These are phyloP conservation scores for Atherinomorus stipes DNA, from an alignment of 2,113 vertebrate species.

Conservation along the genomic window DNA sequence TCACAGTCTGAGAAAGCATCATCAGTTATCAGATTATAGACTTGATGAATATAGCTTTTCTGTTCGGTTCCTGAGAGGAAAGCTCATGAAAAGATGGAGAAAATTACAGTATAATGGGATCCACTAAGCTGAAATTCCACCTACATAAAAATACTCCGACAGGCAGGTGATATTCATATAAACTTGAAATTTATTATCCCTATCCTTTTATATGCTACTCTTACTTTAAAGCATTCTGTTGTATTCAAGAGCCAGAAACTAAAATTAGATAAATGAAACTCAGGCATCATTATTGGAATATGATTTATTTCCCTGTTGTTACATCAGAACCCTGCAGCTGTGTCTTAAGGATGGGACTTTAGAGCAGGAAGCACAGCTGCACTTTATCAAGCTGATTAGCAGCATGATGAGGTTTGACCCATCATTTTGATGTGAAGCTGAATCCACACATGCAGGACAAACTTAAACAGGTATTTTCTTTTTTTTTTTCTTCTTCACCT, in stretches of 20 bases:
- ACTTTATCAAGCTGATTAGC: conserved; percentile 24
- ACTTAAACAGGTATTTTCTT: not conserved
- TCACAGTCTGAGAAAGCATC: not conserved
- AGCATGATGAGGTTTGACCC: not conserved
- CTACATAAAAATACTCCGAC: not conserved
- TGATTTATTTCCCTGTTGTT: not conserved
- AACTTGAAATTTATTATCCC: not conserved
- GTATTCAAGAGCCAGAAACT: not conserved
- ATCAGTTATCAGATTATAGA: not conserved
- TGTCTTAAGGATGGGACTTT: not conserved
- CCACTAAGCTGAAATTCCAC: not conserved
- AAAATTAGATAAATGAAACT: not conserved
- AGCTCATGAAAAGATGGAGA: not conserved
- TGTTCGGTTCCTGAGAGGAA: not conserved
- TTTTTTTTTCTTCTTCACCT: too few relatives aligned
- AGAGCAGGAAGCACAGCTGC: not conserved
- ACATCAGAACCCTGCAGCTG: not conserved
- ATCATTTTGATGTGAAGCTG: not conserved
- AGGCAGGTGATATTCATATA: not conserved
- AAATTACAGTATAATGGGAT: not conserved
- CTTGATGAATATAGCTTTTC: not conserved
- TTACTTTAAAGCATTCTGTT: not conserved
- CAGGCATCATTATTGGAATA: too few relatives aligned
- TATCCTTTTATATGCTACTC: not conserved
- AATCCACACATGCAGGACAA: not conserved